phyloP scores from a whole-genome alignment of 2,113 vertebrate species.

The Stictonetta naevosa region DNA sequence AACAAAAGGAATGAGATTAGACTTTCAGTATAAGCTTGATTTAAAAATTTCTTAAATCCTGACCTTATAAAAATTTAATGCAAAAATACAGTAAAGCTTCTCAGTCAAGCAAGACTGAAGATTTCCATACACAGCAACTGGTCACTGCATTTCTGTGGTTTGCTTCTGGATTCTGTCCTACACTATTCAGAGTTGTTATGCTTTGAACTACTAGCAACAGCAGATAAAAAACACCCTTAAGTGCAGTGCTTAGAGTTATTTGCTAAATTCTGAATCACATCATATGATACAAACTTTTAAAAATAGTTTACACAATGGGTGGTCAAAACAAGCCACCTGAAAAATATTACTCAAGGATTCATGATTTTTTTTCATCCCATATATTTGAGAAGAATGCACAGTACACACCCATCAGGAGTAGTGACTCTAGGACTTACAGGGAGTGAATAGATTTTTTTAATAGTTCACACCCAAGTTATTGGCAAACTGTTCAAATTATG shows the following conservation, averaged over 20 bases:
- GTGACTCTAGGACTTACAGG: not conserved
- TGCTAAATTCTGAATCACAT: not conserved
- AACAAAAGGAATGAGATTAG: not conserved
- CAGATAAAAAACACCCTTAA: not conserved
- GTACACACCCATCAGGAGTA: not conserved
- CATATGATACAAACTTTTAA: not conserved
- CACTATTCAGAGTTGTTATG: not conserved
- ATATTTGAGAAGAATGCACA: not conserved
- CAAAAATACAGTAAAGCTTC: not conserved
- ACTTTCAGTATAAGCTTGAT: not conserved
- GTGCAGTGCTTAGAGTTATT: not conserved
- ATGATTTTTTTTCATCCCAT: not conserved
- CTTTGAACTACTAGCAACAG: not conserved
- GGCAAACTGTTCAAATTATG: not conserved
- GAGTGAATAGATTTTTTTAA: conserved; percentile 21
- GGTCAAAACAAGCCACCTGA: not conserved
- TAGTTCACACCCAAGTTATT: conserved; percentile 14
- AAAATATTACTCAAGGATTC: not conserved
- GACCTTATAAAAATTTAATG: not conserved
- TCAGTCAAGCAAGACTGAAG: not conserved
- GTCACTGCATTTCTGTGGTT: not conserved
- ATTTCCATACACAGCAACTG: not conserved
- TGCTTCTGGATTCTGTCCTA: not conserved
- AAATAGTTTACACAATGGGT: not conserved
- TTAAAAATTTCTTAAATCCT: not conserved